Evolutionary conservation across 2,888 invertebrate species (phyloP).

Genomic region (Pristionchus arcanus): DNA sequence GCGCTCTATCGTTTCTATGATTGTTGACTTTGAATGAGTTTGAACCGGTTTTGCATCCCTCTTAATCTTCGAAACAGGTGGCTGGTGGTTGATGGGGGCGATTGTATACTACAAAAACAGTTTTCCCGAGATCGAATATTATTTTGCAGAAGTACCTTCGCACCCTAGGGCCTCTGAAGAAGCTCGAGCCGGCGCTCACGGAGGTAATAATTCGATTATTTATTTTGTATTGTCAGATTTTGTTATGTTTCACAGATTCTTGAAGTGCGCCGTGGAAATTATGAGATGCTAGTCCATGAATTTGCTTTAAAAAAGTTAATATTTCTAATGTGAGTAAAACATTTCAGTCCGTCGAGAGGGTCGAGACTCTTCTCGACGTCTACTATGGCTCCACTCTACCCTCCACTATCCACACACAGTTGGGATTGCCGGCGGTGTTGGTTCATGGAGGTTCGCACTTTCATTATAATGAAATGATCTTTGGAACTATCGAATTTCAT

Average conservation of each 20-base stretch:
- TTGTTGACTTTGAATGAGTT: too few relatives aligned
- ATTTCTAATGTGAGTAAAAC: too few relatives aligned
- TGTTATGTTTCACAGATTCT: background rate
- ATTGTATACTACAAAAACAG: background rate
- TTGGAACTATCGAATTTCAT: background rate
- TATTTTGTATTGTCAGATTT: background rate
- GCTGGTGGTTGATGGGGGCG: too few relatives aligned
- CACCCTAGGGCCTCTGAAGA: background rate
- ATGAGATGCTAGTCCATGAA: background rate
- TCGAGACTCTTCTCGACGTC: background rate
- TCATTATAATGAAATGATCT: background rate
- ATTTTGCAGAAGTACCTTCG: background rate
- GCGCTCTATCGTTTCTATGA: too few relatives aligned
- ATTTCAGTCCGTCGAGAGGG: background rate
- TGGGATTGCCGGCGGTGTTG: background rate
- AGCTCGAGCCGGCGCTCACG: background rate
- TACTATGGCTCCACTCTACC: conserved; percentile 24
- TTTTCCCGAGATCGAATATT: background rate
- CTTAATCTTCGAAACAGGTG: too few relatives aligned
- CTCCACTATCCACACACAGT: background rate
- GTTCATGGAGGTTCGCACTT: background rate
- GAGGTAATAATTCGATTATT: background rate
- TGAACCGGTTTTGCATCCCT: too few relatives aligned
- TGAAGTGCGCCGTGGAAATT: background rate
- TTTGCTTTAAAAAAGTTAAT: background rate